These are phyloP conservation scores for Seriola rivoliana DNA, from an alignment of 2,113 vertebrate genomes.

Conservation along the genomic window DNA sequence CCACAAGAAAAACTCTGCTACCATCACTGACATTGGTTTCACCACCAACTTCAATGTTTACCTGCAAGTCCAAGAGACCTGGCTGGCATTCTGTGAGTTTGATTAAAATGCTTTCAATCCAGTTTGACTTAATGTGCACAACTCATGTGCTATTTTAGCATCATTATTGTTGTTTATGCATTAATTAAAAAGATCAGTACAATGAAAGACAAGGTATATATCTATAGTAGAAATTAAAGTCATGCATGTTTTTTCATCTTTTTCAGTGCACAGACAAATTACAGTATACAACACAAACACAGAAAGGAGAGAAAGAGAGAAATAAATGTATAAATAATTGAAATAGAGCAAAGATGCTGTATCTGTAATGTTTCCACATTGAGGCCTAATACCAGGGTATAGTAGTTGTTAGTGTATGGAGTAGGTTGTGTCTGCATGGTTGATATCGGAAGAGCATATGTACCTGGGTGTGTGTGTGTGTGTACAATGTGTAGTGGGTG, in stretches of 20 bases:
- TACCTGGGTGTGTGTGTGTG: neutral
- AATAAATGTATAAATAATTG: too few species aligned
- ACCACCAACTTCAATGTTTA: conserved; percentile 87
- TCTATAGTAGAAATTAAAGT: neutral
- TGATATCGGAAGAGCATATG: too few species aligned
- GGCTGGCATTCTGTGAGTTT: conserved; percentile 91
- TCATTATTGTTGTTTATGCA: neutral
- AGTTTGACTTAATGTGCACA: neutral
- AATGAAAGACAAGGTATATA: neutral
- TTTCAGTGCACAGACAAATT: too few species aligned
- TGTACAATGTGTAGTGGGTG: neutral
- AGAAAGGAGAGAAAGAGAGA: neutral
- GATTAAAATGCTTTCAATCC: neutral
- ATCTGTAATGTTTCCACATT: neutral
- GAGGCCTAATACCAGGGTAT: neutral
- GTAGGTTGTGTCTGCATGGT: too few species aligned
- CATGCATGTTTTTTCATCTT: neutral
- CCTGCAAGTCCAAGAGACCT: conserved; percentile 89
- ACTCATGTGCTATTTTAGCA: neutral
- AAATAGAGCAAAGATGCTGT: neutral
- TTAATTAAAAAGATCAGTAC: neutral
- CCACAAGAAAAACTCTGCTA: conserved; percentile 65
- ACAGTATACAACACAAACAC: neutral
- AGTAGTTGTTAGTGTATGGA: too few species aligned
- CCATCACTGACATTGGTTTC: conserved; percentile 85